Base-by-base conservation (phyloP, 2,113 vertebrate genomes). In the Perccottus glenii region DNA sequence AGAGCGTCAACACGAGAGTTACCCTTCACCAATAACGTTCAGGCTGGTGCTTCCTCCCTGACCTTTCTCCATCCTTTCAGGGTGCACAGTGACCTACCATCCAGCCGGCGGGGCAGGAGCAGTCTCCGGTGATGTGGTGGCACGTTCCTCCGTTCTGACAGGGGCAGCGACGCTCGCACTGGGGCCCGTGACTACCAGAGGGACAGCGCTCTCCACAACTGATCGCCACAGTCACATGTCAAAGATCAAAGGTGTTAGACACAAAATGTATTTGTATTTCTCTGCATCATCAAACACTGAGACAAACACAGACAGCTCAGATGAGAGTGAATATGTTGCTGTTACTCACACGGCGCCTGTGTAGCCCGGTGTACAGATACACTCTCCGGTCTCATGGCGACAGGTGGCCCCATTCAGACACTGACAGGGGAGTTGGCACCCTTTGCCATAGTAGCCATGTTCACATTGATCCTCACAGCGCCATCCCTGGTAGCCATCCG, bases 61-160 rank as follows among this genome's bases (percentile, higher is more conserved):
- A 52, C 67, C 77, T n/a, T 44, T 48, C 7, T 6, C 42, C 15
- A 56, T 49, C 47, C 14, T n/a, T 7, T 27, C 56, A 27, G 19
- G 40, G 11, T 57, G 69, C 42, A 14, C 10, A 27, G 35, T 70
- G 60, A 85, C 76, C 60, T 94, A 99, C 98, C 94, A 47, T 98
- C 98, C 97, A 99, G 11, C 98, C 98, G 8, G 95, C 82, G 0
- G 93, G 95, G 61, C 98, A 99, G 70, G 96, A 92, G 80, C 98
- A 99, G 78, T 97, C 98, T 40, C 98, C 97, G 0, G 94, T 97
- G 93, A 99, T 94, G 91, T 99, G 98, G 87, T 99, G 97, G 72
- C 97, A 99, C 27, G 91, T 92, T 5, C 98, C 98, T 14, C 95
- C 94, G 0, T 99, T 98, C 92, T 99, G 98, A 90, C 98, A 99